Evolutionary conservation across 2,888 invertebrate genomes (phyloP).

Genomic region (Diplazon laetatorius): DNA sequence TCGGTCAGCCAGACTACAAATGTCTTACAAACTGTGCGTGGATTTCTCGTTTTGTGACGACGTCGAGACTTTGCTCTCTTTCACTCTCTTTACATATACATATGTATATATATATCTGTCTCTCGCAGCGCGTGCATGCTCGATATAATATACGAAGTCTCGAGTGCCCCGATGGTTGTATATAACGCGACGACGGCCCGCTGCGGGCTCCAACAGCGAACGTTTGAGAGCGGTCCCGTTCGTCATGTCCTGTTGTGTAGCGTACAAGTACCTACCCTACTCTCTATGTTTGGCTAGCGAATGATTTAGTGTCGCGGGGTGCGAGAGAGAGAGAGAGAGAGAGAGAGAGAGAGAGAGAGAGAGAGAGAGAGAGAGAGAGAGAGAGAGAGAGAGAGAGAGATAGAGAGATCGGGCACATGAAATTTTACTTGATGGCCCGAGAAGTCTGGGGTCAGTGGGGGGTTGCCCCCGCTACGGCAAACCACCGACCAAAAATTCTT

Average conservation of each 20-base stretch:
- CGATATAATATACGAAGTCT: slow-evolving; percentile 65
- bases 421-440: slow-evolving; percentile 74
- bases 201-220: slow-evolving; percentile 81
- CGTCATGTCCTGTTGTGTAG: slow-evolving; percentile 63
- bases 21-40: slow-evolving; percentile 78
- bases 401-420: slow-evolving; percentile 72
- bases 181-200: slow-evolving; percentile 74
- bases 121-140: slow-evolving; percentile 66
- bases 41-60: slow-evolving; percentile 76
- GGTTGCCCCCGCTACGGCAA: slow-evolving; percentile 66
- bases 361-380: slow-evolving; percentile 5
- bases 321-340: slow-evolving; percentile 42
- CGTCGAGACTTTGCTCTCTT: slow-evolving; percentile 58
- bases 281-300: slow-evolving; percentile 79
- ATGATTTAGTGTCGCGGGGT: slow-evolving; percentile 78
- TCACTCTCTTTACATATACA: no score
- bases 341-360: slow-evolving; percentile 2
- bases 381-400: no score
- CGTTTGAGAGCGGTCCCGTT: slow-evolving; percentile 74
- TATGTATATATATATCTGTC: no score
- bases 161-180: slow-evolving; percentile 32
- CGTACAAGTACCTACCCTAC: slow-evolving; percentile 61
- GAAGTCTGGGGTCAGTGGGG: slow-evolving; percentile 75
- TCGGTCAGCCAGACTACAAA: slow-evolving; percentile 73
- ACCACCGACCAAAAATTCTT: slow-evolving; percentile 75